Evolutionary conservation across 2,113 vertebrate species (phyloP).

Genomic region (Grammomys dolichurus): DNA sequence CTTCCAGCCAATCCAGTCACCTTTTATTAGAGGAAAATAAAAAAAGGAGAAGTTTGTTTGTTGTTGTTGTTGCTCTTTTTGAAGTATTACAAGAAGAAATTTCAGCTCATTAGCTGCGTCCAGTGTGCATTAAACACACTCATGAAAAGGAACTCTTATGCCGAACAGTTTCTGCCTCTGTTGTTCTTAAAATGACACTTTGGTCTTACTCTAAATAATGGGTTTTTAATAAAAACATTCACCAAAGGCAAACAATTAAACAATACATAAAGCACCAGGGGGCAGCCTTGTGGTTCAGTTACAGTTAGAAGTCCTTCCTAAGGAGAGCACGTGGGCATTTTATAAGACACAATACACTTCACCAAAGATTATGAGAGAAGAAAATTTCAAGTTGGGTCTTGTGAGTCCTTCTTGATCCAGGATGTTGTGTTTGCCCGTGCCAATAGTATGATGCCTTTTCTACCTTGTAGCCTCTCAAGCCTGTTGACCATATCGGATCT

Average conservation of each 20-base stretch:
- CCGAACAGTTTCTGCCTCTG: constrained; percentile 81
- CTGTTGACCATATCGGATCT: not conserved
- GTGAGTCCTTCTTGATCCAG: constrained; percentile 71
- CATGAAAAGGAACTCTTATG: constrained; percentile 80
- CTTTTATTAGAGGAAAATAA: constrained; percentile 83
- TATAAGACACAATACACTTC: constrained; percentile 86
- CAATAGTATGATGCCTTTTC: not conserved
- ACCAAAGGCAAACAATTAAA: constrained; percentile 91
- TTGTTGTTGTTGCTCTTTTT: constrained; percentile 82
- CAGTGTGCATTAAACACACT: constrained; percentile 74
- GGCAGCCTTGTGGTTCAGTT: constrained; percentile 87
- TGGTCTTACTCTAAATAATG: constrained; percentile 88
- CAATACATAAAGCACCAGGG: constrained; percentile 91
- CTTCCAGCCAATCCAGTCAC: constrained; percentile 69
- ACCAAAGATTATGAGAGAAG: constrained; percentile 85
- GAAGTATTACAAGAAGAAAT: constrained; percentile 82
- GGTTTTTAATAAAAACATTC: constrained; percentile 89
- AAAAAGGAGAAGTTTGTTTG: constrained; percentile 69
- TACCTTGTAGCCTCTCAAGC: constrained; percentile 41
- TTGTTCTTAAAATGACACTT: constrained; percentile 88
- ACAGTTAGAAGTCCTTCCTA: constrained; percentile 87
- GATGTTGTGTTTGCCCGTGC: constrained; percentile 63
- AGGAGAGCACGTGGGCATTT: constrained; percentile 85
- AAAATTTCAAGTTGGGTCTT: constrained; percentile 84
- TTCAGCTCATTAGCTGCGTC: constrained; percentile 81